A percentile compares a stretch with the other conserved stretches of the same genome.
These are phyloP conservation scores for Chaetura pelagica DNA, from an alignment of 2,113 vertebrate species.

Conservation along the genomic window DNA sequence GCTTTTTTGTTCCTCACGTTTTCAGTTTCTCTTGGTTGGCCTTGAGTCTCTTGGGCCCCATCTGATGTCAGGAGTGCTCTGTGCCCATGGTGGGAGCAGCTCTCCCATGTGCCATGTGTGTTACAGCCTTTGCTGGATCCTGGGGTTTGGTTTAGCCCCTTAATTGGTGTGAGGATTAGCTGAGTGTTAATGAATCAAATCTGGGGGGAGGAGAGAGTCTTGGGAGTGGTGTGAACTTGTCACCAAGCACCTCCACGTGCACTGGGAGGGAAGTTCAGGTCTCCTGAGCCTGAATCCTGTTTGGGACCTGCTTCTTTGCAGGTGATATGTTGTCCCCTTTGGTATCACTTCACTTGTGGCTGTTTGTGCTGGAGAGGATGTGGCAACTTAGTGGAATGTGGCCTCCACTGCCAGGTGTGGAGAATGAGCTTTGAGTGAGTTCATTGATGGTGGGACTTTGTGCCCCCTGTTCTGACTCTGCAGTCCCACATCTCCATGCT, in stretches of 20 bases:
- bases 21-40: background rate
- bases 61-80: background rate
- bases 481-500: background rate
- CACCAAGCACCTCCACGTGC: fast-evolving
- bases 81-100: fast-evolving
- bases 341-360: background rate
- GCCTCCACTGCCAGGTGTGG: background rate
- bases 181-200: too few relatives aligned
- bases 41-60: background rate
- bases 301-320: background rate
- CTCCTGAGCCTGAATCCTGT: background rate
- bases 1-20: background rate
- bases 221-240: fast-evolving
- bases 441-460: background rate
- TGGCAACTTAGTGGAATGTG: fast-evolving
- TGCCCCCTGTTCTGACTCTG: background rate
- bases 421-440: background rate
- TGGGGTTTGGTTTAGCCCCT: background rate
- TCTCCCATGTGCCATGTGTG: background rate
- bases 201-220: background rate
- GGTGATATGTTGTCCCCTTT: fast-evolving
- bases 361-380: fast-evolving
- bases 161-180: background rate
- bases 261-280: background rate
- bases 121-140: background rate